Percentiles rank a stretch among this genome's conserved stretches.
These are phyloP conservation scores for Rhopalosiphum nymphaeae DNA, from an alignment of 2,888 invertebrate species.

Conservation along the genomic window DNA sequence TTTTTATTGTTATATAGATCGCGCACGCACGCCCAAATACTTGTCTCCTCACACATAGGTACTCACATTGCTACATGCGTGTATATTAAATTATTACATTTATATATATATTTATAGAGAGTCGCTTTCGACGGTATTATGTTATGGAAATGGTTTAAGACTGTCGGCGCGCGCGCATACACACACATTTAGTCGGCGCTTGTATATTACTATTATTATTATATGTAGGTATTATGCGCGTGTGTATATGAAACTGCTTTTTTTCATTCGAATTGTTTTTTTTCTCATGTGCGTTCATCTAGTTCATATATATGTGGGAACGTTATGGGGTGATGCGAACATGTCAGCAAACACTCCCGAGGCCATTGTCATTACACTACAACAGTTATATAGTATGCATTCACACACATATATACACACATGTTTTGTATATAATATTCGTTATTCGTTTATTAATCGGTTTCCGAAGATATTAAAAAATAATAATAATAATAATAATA, in stretches of 20 bases:
- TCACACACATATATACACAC: background rate
- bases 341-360: constrained; percentile 26
- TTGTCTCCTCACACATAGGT: background rate
- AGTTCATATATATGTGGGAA: background rate
- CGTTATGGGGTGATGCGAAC: constrained; percentile 32
- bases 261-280: background rate
- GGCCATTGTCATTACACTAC: constrained; percentile 11
- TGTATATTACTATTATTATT: background rate
- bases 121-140: background rate
- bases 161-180: background rate
- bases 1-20: background rate
- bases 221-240: background rate
- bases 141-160: background rate
- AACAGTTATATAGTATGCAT: background rate
- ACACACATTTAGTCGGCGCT: background rate
- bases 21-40: background rate
- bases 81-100: background rate
- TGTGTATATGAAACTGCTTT: background rate
- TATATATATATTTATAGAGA: background rate
- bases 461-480: background rate
- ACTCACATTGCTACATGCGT: background rate
- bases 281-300: background rate
- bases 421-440: background rate
- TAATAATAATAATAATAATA: background rate
- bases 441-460: background rate